phyloP scores from a whole-genome alignment of 2,888 invertebrate genomes.

The Caenorhabditis becei region DNA sequence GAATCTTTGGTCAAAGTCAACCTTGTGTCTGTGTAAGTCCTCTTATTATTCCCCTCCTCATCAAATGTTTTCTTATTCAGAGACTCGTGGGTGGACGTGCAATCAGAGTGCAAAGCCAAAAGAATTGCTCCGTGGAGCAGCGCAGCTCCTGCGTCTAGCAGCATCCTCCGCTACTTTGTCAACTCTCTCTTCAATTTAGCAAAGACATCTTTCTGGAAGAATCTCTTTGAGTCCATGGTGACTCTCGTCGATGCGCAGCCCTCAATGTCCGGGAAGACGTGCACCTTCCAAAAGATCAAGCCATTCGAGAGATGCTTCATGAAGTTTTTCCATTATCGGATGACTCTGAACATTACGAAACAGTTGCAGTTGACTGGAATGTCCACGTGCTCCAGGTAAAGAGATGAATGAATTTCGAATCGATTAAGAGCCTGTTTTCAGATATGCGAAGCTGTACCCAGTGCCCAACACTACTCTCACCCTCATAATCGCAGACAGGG shows the following conservation, averaged over 20 bases:
- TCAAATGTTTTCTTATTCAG: conserved; percentile 31
- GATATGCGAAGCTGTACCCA: conserved; percentile 67
- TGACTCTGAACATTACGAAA: conserved; percentile 63
- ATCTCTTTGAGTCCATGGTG: conserved; percentile 39
- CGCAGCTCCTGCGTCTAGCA: conserved; percentile 52
- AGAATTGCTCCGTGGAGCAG: conserved; percentile 66
- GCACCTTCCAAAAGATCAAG: conserved; percentile 70
- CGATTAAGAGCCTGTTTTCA: no score
- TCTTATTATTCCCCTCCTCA: background rate
- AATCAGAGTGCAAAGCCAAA: conserved; percentile 71
- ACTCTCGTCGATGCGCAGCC: conserved; percentile 57
- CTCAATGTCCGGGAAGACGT: conserved; percentile 68
- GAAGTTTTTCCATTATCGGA: conserved; percentile 56
- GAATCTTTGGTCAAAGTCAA: conserved; percentile 64
- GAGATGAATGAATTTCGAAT: no score
- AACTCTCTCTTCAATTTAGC: conserved; percentile 50
- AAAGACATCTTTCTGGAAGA: conserved; percentile 55
- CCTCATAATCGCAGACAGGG: conserved; percentile 63
- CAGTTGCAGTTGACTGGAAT: conserved; percentile 66
- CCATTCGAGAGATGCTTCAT: conserved; percentile 71
- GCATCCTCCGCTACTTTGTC: conserved; percentile 54
- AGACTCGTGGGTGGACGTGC: conserved; percentile 64
- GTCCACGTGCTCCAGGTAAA: conserved; percentile 66
- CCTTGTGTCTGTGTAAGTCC: conserved; percentile 59
- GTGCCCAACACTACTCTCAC: conserved; percentile 67